A percentile compares a stretch with the other conserved stretches of the same genome.
phyloP scores from a whole-genome alignment of 2,113 vertebrate species.

The Plecturocebus donacophilus region DNA sequence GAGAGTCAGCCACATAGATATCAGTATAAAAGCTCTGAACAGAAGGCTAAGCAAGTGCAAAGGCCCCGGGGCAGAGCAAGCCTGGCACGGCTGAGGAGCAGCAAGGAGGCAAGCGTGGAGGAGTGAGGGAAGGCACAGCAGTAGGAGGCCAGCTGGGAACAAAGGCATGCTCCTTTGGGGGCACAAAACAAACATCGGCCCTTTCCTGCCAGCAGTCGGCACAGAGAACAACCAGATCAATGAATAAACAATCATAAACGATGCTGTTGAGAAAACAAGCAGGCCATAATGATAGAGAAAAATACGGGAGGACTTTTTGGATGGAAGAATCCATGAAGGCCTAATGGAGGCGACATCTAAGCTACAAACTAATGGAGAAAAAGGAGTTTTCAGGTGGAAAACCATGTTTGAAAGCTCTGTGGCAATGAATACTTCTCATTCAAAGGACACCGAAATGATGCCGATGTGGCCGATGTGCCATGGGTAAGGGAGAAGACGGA shows the following conservation, averaged over 20 bases:
- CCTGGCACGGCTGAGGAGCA: neutral
- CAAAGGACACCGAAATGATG: neutral
- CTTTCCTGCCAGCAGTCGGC: neutral
- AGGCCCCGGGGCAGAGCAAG: constrained; percentile 2
- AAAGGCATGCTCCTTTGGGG: neutral
- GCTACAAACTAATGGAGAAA: neutral
- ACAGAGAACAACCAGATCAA: neutral
- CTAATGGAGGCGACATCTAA: neutral
- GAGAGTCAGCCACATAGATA: neutral
- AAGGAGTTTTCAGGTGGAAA: neutral
- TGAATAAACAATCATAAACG: neutral
- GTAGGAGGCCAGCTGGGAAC: neutral
- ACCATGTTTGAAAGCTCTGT: neutral
- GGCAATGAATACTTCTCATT: neutral
- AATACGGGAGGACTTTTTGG: neutral
- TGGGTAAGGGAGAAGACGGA: neutral
- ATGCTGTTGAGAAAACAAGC: neutral
- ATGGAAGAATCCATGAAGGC: neutral
- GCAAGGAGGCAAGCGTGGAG: neutral
- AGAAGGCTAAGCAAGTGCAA: constrained; percentile 5
- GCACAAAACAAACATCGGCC: neutral
- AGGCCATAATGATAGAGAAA: neutral
- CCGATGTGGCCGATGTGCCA: neutral
- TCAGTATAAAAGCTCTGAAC: neutral
- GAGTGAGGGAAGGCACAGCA: neutral